Percentiles rank a stretch among this genome's conserved stretches.
phyloP scores from a whole-genome alignment of 2,797 vertebrate genomes.

The Phoeniculus purpureus region DNA sequence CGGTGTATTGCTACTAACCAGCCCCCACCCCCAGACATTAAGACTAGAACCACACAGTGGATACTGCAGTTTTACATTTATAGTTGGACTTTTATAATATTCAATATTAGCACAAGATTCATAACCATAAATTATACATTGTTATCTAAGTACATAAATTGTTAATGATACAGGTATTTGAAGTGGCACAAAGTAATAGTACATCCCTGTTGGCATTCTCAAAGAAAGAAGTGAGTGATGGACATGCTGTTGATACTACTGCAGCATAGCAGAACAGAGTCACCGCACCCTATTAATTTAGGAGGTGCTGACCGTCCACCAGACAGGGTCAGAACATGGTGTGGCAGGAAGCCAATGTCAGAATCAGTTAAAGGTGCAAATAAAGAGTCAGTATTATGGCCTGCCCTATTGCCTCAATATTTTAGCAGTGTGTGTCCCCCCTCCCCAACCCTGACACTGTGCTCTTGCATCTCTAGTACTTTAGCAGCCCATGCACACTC shows the following conservation, averaged over 20 bases:
- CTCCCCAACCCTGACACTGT: conserved; percentile 69
- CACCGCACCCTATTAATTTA: neutral
- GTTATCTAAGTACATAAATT: conserved; percentile 82
- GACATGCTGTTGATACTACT: neutral
- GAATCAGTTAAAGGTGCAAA: conserved; percentile 56
- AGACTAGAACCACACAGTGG: conserved; percentile 59
- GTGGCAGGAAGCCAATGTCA: conserved; percentile 35
- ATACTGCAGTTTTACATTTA: conserved; percentile 75
- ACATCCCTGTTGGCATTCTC: conserved; percentile 64
- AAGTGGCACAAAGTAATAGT: conserved; percentile 76
- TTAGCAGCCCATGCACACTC: conserved; percentile 83
- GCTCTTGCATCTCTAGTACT: conserved; percentile 74
- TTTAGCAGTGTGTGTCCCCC: neutral
- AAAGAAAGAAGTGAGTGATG: conserved; percentile 18
- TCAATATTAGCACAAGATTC: conserved; percentile 84
- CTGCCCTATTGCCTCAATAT: neutral
- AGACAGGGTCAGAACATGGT: neutral
- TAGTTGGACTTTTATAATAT: conserved; percentile 80
- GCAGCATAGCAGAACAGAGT: conserved; percentile 36
- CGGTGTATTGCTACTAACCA: neutral
- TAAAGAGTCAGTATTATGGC: conserved; percentile 31
- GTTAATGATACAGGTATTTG: conserved; percentile 75
- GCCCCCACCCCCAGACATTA: conserved; percentile 15
- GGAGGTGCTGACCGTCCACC: conserved; percentile 19
- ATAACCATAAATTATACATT: conserved; percentile 87